These are phyloP conservation scores for Pelodytes ibericus DNA, from an alignment of 2,797 vertebrate genomes.

Conservation along the genomic window DNA sequence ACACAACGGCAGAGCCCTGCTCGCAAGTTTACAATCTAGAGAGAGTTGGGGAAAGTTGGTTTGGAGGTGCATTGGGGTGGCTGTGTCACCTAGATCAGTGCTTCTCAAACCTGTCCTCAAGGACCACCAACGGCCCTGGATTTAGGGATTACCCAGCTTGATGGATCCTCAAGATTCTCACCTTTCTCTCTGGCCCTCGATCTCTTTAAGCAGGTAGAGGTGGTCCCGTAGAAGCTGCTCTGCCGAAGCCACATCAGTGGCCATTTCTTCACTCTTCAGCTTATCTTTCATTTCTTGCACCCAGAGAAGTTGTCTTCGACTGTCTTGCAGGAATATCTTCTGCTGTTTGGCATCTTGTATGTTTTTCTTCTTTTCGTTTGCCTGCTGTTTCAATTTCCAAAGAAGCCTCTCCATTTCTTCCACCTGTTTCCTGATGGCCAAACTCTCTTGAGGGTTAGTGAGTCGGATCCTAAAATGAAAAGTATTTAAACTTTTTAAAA, in stretches of 20 bases:
- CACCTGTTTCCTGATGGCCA: constrained; percentile 77
- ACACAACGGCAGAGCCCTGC: too few species aligned
- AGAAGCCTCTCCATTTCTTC: constrained; percentile 78
- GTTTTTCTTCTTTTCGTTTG: constrained; percentile 58
- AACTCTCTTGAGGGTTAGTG: constrained; percentile 78
- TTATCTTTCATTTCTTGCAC: constrained; percentile 67
- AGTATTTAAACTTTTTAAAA: too few species aligned
- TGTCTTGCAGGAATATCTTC: constrained; percentile 77
- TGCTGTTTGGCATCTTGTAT: constrained; percentile 67
- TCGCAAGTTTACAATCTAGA: too few species aligned
- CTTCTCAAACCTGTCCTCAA: too few species aligned
- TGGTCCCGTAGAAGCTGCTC: constrained; percentile 76
- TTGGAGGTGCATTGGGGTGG: too few species aligned
- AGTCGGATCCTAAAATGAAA: constrained; percentile 75
- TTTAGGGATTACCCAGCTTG: too few species aligned
- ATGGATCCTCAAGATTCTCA: too few species aligned
- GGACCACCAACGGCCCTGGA: too few species aligned
- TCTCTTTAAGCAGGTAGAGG: constrained; percentile 77
- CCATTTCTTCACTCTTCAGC: constrained; percentile 73
- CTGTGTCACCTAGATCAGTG: too few species aligned
- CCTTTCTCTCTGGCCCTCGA: constrained; percentile 78
- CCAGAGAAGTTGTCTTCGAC: constrained; percentile 75
- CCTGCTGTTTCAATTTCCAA: constrained; percentile 67
- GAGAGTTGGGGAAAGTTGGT: too few species aligned
- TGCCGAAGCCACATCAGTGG: constrained; percentile 74